Percentiles rank a stretch among this genome's conserved stretches.
Evolutionary conservation across 2,888 invertebrate genomes (phyloP).

Genomic region (Gandaritis pyraliata): DNA sequence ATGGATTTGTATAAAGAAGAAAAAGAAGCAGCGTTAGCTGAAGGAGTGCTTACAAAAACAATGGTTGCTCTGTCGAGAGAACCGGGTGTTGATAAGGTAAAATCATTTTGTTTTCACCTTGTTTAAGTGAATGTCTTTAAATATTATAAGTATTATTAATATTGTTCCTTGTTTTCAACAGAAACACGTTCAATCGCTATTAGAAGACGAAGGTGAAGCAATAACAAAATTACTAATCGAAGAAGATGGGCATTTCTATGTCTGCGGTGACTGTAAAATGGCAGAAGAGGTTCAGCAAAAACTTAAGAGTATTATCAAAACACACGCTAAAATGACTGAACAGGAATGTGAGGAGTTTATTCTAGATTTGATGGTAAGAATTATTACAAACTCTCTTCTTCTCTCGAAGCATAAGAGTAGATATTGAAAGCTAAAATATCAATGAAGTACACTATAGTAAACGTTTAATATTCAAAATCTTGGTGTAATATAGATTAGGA

Average conservation of each 20-base stretch:
- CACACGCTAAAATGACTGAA: slow-evolving; percentile 87
- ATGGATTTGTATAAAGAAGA: slow-evolving; percentile 94
- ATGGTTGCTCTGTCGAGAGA: slow-evolving; percentile 93
- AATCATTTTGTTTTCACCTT: too few species aligned
- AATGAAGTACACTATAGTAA: background rate
- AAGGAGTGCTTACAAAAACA: slow-evolving; percentile 88
- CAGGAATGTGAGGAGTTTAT: slow-evolving; percentile 93
- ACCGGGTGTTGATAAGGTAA: slow-evolving; percentile 88
- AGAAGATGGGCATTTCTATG: slow-evolving; percentile 95
- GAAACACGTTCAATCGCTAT: slow-evolving; percentile 96
- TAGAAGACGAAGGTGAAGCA: slow-evolving; percentile 90
- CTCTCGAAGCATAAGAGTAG: background rate
- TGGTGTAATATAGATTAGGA: background rate
- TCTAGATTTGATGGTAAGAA: slow-evolving; percentile 91
- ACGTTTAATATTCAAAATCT: background rate
- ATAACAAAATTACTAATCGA: slow-evolving; percentile 90
- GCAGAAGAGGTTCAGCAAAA: slow-evolving; percentile 97
- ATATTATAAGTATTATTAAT: too few species aligned
- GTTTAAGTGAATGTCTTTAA: too few species aligned
- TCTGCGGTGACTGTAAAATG: slow-evolving; percentile 99
- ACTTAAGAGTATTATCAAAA: slow-evolving; percentile 89
- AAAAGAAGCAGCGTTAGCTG: slow-evolving; percentile 87
- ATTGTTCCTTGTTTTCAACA: slow-evolving; percentile 58
- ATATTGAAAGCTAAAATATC: background rate
- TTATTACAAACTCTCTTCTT: background rate